Evolutionary conservation across 2,113 vertebrate genomes (phyloP).

Genomic region (Stomatorhinus ivindoensis): DNA sequence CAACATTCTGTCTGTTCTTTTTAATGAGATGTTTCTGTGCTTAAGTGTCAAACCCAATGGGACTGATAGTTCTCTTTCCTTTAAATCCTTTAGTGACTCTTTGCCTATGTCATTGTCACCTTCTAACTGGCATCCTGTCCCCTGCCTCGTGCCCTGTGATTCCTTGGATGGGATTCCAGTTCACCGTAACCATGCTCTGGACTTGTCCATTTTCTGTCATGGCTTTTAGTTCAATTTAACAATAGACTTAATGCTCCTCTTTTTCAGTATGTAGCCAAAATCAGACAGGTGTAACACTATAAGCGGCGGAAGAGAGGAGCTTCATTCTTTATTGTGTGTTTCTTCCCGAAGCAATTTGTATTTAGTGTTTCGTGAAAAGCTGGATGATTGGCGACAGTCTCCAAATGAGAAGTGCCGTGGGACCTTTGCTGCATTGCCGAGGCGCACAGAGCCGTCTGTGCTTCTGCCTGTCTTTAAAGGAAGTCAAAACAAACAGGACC

Average conservation of each 20-base stretch:
- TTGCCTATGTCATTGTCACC: background rate
- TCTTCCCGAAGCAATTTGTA: constrained; percentile 46
- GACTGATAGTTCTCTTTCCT: background rate
- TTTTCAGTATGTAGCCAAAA: background rate
- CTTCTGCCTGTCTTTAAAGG: constrained; percentile 34
- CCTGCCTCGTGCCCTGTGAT: background rate
- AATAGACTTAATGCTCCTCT: background rate
- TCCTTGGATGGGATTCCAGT: background rate
- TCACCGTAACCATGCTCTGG: background rate
- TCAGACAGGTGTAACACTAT: background rate
- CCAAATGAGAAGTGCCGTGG: constrained; percentile 49
- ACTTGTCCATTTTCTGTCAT: no score
- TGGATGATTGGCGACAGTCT: constrained; percentile 50
- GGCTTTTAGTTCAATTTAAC: background rate
- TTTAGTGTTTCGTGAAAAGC: constrained; percentile 50
- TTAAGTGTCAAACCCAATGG: background rate
- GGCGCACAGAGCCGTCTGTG: constrained; percentile 38
- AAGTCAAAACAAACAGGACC: constrained; percentile 42
- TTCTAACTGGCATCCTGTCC: background rate
- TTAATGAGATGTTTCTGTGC: background rate
- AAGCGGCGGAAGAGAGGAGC: background rate
- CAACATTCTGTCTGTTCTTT: background rate
- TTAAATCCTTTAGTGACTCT: background rate
- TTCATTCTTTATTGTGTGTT: constrained; percentile 5
- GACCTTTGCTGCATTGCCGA: constrained; percentile 52